A percentile compares a stretch with the other conserved stretches of the same genome.
phyloP scores from a whole-genome alignment of 2,888 invertebrate species.

The Diadromus collaris region DNA sequence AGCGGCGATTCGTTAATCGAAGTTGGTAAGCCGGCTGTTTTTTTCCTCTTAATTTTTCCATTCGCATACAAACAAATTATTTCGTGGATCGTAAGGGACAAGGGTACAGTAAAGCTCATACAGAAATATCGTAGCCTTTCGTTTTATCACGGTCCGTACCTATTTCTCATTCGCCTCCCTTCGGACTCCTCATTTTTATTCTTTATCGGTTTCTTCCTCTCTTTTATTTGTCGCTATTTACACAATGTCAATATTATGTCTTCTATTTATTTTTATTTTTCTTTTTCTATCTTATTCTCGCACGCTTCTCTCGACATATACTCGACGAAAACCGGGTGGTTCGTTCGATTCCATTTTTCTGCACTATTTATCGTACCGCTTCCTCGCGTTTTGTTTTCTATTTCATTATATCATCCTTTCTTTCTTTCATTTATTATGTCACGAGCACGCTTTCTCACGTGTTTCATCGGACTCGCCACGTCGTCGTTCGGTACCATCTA shows the following conservation, averaged over 20 bases:
- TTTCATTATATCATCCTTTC: background rate
- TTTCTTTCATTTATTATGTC: slow-evolving; percentile 17
- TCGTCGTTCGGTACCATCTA: slow-evolving; percentile 42
- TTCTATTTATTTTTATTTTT: slow-evolving; percentile 32
- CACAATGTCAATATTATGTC: slow-evolving; percentile 56
- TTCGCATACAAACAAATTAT: slow-evolving; percentile 28
- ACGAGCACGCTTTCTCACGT: slow-evolving; percentile 28
- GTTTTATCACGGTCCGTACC: slow-evolving; percentile 12
- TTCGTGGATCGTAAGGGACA: slow-evolving; percentile 32
- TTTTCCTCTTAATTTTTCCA: background rate
- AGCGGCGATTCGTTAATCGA: slow-evolving; percentile 41
- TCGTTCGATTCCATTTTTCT: slow-evolving; percentile 42
- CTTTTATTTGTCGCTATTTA: slow-evolving; percentile 46
- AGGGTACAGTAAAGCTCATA: slow-evolving; percentile 40
- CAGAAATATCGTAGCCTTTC: slow-evolving; percentile 41
- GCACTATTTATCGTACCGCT: slow-evolving; percentile 34
- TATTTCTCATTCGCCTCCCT: slow-evolving; percentile 25
- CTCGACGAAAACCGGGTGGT: slow-evolving; percentile 33
- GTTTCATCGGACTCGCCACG: slow-evolving; percentile 39
- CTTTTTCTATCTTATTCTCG: slow-evolving; percentile 23
- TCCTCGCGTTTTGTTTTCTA: slow-evolving; percentile 15
- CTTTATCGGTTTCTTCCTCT: slow-evolving; percentile 15
- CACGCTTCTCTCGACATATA: slow-evolving; percentile 28
- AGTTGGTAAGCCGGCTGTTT: slow-evolving; percentile 7
- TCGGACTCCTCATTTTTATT: slow-evolving; percentile 11